A percentile compares a stretch with the other conserved stretches of the same genome.
Evolutionary conservation across 2,888 invertebrate genomes (phyloP).

Genomic region (Trachelus tabidus): DNA sequence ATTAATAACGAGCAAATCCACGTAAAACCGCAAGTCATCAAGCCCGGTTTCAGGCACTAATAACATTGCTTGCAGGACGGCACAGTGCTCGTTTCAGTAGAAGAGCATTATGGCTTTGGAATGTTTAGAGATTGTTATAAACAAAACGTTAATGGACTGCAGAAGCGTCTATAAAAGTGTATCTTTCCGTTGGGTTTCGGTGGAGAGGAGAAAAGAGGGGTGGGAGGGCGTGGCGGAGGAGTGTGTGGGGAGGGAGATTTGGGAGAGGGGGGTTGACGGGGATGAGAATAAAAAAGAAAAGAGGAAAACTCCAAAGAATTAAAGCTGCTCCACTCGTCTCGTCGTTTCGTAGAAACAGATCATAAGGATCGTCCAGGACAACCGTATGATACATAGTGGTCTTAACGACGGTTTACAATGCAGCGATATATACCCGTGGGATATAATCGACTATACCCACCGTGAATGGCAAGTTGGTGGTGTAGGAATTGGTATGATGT

Average conservation of each 20-base stretch:
- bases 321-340: background rate
- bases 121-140: constrained; percentile 63
- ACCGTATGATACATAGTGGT: background rate
- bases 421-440: background rate
- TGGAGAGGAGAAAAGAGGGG: background rate
- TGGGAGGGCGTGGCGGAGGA: background rate
- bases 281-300: background rate
- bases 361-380: background rate
- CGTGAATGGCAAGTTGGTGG: background rate
- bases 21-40: constrained; percentile 39
- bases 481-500: background rate
- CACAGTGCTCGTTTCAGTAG: constrained; percentile 34
- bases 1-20: background rate
- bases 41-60: constrained; percentile 31
- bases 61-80: constrained; percentile 31
- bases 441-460: background rate
- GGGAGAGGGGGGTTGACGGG: background rate
- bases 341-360: background rate
- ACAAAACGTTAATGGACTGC: constrained; percentile 64
- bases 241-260: background rate
- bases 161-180: constrained; percentile 56
- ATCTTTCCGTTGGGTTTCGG: constrained; percentile 32
- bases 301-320: background rate
- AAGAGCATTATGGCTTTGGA: constrained; percentile 55
- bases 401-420: background rate